Percentiles rank a stretch among this genome's conserved stretches.
These are phyloP conservation scores for Istiophorus platypterus DNA, from an alignment of 2,113 vertebrate genomes.

Conservation along the genomic window DNA sequence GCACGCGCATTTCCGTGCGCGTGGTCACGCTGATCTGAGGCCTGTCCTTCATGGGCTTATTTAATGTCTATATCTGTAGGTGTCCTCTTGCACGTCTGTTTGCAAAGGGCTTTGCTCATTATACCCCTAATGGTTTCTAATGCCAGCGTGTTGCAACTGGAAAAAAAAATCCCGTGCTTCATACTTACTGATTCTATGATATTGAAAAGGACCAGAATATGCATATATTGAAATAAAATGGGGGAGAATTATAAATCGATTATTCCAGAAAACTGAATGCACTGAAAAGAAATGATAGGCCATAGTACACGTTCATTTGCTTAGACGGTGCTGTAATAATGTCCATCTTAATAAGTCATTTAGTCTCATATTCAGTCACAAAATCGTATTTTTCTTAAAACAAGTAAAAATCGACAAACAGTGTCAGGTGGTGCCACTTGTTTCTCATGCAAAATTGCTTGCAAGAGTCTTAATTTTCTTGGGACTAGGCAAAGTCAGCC, in stretches of 20 bases:
- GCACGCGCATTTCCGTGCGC: not conserved
- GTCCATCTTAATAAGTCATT: slow-evolving; percentile 30
- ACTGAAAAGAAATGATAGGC: slow-evolving; percentile 38
- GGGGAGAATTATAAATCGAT: slow-evolving; percentile 11
- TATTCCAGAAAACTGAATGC: slow-evolving; percentile 35
- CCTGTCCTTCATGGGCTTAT: slow-evolving; percentile 24
- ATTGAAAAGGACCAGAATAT: slow-evolving; percentile 14
- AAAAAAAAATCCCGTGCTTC: slow-evolving; percentile 6
- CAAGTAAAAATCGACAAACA: slow-evolving; percentile 10
- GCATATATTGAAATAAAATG: not conserved
- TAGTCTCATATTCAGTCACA: slow-evolving; percentile 38
- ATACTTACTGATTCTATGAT: not conserved
- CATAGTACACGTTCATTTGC: slow-evolving; percentile 20
- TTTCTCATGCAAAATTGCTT: slow-evolving; percentile 18
- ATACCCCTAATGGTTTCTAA: slow-evolving; percentile 6
- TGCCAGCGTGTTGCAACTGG: slow-evolving; percentile 18
- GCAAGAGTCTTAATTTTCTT: not conserved
- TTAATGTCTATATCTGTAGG: slow-evolving; percentile 7
- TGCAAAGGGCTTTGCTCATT: slow-evolving; percentile 15
- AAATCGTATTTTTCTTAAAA: slow-evolving; percentile 35
- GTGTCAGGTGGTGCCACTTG: slow-evolving; percentile 9
- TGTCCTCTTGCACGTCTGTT: slow-evolving; percentile 28
- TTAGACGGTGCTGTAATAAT: slow-evolving; percentile 11
- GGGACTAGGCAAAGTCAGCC: not conserved
- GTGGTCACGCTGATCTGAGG: slow-evolving; percentile 24